A percentile compares a stretch with the other conserved stretches of the same genome.
phyloP scores from a whole-genome alignment of 1,140 invertebrate genomes.

The Ladona fulva region DNA sequence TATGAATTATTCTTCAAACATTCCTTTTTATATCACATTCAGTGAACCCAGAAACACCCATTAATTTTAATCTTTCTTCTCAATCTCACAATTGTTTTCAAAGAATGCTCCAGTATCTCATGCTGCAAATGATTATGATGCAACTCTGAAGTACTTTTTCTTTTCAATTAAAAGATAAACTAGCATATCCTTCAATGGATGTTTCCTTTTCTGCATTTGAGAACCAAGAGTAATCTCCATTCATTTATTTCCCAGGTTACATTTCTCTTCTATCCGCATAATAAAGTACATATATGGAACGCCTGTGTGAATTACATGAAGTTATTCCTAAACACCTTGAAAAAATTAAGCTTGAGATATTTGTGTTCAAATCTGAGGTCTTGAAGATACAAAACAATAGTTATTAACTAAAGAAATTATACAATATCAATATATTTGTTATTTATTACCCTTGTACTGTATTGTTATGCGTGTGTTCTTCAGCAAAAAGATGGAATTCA shows the following conservation, averaged over 20 bases:
- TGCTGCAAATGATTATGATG: no score
- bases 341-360: neutral
- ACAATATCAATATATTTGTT: constrained; percentile 10
- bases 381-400: constrained; percentile 14
- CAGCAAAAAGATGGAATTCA: constrained; percentile 12
- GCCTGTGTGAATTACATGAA: neutral
- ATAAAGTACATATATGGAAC: constrained; percentile 12
- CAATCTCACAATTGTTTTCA: no score
- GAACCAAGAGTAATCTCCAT: constrained; percentile 14
- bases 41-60: no score
- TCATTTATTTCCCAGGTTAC: neutral
- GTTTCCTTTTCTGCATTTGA: no score
- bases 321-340: constrained; percentile 12
- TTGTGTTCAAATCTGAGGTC: neutral
- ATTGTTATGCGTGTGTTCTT: constrained; percentile 15
- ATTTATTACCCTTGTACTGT: constrained; percentile 16
- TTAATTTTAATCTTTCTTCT: no score
- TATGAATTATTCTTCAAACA: no score
- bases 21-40: no score
- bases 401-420: neutral
- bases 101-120: no score
- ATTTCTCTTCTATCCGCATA: constrained; percentile 15
- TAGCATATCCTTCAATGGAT: no score
- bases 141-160: no score
- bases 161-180: no score